Base-by-base conservation (phyloP, 2,113 vertebrate genomes). In the Sisor rabdophorus region DNA sequence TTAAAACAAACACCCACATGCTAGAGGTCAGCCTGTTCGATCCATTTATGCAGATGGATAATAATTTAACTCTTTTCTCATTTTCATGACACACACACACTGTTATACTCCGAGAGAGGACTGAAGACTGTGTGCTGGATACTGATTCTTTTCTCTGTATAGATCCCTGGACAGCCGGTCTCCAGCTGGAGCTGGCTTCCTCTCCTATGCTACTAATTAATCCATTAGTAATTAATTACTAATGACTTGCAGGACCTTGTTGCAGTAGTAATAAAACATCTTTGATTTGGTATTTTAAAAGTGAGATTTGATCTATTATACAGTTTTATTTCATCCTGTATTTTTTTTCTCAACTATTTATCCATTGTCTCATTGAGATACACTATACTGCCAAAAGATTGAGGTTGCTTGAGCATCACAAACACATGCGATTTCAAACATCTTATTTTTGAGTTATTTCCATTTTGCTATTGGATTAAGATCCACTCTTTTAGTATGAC, bases 1-100 rank as follows among this genome's bases (percentile, higher is more conserved):
- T 78, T 78, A 78, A 83, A 76, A 76, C 71, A 75, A 81, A 73
- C 72, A 59, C 54, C 61, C 74, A 67, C 76, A 59, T 69, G 52
- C 56, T 47, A 53, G 63, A 81, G 76, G 61, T 78, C 80, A 59
- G 60, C 11, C 55, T 61, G 22, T 9, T 53, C 72, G 52, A 78
- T 71, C 71, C 55, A 58, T 73, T 68, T 53, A 40, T 40, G 17
- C 50, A n/a, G 47, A 48, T 19, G 47, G 48, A 61, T 28, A 19
- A 24, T 30, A 52, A 30, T 53, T 54, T 32, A 40, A 20, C 40
- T 60, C 20, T 61, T 59, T 28, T 77, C 64, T 60, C 40, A 48
- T 79, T 74, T 80, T 36, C 69, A 82, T 76, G 65, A 76, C 4
- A 24, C 54, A 75, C 4, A 17, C 54, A 75, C 4, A 17, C 73